phyloP scores from a whole-genome alignment of 2,888 invertebrate species.

The Meiosimyza platycephala region DNA sequence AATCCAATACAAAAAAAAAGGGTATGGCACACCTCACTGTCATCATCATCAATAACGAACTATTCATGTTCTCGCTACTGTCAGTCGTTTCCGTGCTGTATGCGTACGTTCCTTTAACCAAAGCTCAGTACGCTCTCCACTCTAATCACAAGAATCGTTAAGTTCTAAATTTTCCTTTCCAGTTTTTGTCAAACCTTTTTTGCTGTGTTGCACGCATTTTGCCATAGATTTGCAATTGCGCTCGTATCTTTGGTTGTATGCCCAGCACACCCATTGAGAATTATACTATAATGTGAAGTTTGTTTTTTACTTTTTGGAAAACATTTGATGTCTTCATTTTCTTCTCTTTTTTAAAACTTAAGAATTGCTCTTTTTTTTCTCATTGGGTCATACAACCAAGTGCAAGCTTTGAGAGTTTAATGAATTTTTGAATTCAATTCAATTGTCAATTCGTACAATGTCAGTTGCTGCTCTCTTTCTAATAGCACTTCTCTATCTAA shows the following conservation, averaged over 20 bases:
- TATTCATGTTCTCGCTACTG: conserved; percentile 21
- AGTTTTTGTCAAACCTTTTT: not conserved
- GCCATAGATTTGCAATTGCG: not conserved
- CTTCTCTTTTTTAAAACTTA: conserved; percentile 25
- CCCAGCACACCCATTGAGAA: too few species aligned
- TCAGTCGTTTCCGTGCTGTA: conserved; percentile 18
- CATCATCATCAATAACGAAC: conserved; percentile 54
- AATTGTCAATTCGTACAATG: not conserved
- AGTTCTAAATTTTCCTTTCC: conserved; percentile 18
- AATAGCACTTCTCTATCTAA: not conserved
- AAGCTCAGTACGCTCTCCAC: not conserved
- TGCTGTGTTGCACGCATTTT: not conserved
- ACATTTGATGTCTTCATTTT: too few species aligned
- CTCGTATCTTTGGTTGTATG: not conserved
- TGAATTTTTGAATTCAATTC: conserved; percentile 21
- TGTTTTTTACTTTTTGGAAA: too few species aligned
- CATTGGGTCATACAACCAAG: too few species aligned
- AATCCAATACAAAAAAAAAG: not conserved
- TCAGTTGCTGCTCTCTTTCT: not conserved
- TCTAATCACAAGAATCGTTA: conserved; percentile 23
- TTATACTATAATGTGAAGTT: too few species aligned
- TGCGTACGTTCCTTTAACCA: not conserved
- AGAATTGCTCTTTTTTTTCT: conserved; percentile 12
- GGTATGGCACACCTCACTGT: conserved; percentile 22
- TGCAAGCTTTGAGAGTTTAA: not conserved